Conservation (phyloP, 2,113 vertebrate species). For the Stigmatopora nigra region DNA sequence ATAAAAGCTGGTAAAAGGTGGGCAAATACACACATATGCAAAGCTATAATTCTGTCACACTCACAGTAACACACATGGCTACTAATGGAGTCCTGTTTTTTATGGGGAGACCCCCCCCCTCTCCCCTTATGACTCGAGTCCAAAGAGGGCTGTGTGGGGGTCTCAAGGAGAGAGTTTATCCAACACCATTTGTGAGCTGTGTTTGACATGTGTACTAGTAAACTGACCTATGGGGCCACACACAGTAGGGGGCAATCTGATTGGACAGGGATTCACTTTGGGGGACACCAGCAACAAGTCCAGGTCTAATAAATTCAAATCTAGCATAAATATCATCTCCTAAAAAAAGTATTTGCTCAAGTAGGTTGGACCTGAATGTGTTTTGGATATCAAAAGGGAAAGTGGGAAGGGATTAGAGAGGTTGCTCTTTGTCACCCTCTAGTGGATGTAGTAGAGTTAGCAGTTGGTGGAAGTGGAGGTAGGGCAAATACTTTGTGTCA, state of each 20-base stretch:
- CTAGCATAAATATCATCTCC: background rate
- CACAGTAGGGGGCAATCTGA: constrained; percentile 8
- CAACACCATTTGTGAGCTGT: constrained; percentile 1
- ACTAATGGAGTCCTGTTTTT: constrained; percentile 8
- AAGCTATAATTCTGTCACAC: constrained; percentile 9
- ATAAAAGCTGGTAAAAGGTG: constrained; percentile 9
- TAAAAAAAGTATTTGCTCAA: no score
- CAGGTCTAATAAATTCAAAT: constrained; percentile 5
- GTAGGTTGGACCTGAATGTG: no score
- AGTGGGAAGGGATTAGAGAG: no score
- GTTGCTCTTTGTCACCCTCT: no score
- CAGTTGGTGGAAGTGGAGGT: no score
- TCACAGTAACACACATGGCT: constrained; percentile 9
- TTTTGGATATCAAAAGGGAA: no score
- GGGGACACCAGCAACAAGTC: background rate
- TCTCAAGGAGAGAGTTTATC: background rate
- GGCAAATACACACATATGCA: constrained; percentile 7
- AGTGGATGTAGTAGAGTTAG: no score
- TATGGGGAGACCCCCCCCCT: no score
- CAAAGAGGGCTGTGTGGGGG: background rate
- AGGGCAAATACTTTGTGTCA: no score
- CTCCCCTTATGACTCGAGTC: background rate
- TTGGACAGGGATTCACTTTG: constrained; percentile 8
- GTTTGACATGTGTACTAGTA: constrained; percentile 1
- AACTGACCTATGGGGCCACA: constrained; percentile 4